These are phyloP conservation scores for Aquatica leii DNA, from an alignment of 2,888 invertebrate genomes.

Conservation along the genomic window DNA sequence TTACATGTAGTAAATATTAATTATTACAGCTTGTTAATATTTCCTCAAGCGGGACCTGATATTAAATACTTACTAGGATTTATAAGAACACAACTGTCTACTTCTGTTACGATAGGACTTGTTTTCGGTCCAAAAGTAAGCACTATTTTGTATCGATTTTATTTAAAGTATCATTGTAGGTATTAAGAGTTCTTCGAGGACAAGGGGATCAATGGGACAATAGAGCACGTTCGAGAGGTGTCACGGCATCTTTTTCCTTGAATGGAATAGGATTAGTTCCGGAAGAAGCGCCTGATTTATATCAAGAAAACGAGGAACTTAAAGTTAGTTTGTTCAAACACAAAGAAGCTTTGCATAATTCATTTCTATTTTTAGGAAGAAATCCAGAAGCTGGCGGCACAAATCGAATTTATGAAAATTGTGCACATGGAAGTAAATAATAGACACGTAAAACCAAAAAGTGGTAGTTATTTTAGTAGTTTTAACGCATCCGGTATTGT, in stretches of 20 bases:
- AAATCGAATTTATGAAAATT: constrained; percentile 93
- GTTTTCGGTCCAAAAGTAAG: constrained; percentile 87
- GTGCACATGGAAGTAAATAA: constrained; percentile 95
- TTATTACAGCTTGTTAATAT: constrained; percentile 82
- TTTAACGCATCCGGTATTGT: constrained; percentile 60
- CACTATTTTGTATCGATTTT: neutral
- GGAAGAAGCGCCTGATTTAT: constrained; percentile 85
- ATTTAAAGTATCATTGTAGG: constrained; percentile 60
- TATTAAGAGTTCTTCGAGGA: constrained; percentile 81
- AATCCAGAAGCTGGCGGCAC: constrained; percentile 88
- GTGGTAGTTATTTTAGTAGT: constrained; percentile 81
- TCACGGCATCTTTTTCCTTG: constrained; percentile 84
- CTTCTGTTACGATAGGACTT: constrained; percentile 83
- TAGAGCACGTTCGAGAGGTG: constrained; percentile 80
- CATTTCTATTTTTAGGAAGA: constrained; percentile 72
- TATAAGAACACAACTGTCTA: constrained; percentile 90
- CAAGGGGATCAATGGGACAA: constrained; percentile 93
- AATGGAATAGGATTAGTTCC: constrained; percentile 87
- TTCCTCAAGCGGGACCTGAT: constrained; percentile 89
- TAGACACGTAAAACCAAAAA: constrained; percentile 83
- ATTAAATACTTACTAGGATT: constrained; percentile 92
- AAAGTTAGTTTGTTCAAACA: constrained; percentile 67
- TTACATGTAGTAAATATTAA: neutral
- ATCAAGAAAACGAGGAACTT: constrained; percentile 90
- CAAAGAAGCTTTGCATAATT: neutral